Base-by-base conservation (phyloP, 2,797 vertebrate genomes). In the Alosa sapidissima region DNA sequence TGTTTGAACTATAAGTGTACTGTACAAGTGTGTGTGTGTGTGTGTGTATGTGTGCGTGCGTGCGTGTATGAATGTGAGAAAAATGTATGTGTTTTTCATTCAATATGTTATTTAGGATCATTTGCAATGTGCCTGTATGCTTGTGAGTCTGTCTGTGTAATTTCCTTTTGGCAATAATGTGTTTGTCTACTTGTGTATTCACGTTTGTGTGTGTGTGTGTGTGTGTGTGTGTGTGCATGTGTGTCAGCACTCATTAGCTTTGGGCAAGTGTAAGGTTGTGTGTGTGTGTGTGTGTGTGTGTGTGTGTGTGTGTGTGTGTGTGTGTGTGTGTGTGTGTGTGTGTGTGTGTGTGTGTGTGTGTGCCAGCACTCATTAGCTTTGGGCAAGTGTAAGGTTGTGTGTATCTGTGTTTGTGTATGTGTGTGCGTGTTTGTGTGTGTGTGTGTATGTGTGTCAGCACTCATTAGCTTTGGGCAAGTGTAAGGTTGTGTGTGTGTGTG, bases 381-480 rank as follows among this genome's bases (percentile, higher is more conserved):
- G 13, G 62, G 24, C 83, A 51, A 82, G 65, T 49, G n/a, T 49
- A 65, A 45, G 55, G 14, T 13, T 47, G 82, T 82, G 75, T 82
- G 47, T 72, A 78, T 33, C 14, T 24, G 84, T 83, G 21, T 72
- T 65, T 85, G 82, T 84, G 81, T 48, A 78, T 85, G 72, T 86
- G 81, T 83, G 85, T 82, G 78, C 75, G 62, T 82, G 81, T 75
- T 36, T 55, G 81, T 55, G 13, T 14, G 48, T 85, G 72, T 82
- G 81, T 72, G 52, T 84, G 72, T 68, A 48, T 85, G 52, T 82
- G 72, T 10, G 81, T 68, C 28, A 81, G 85, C 72, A 84, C 87
- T 72, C 13, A 72, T 87, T 87, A 90, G 92, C 93, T 92, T 89
- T 90, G 90, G 92, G 92, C 90, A 90, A 92, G 91, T 93, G 65